phyloP scores from a whole-genome alignment of 2,797 vertebrate species.

The Pempheris klunzingeri region DNA sequence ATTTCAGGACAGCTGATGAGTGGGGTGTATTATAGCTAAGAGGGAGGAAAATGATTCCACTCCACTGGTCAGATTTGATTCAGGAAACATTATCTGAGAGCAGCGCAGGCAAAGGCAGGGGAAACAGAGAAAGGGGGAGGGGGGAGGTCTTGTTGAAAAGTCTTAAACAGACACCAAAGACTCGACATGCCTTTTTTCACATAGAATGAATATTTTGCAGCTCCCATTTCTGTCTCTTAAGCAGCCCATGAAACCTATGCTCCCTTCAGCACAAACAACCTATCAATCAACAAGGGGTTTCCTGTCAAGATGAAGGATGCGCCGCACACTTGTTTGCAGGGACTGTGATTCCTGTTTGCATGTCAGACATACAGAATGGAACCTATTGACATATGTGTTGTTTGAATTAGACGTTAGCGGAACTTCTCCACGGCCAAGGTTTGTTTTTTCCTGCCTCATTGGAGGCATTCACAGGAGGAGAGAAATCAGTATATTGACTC shows the following conservation, averaged over 20 bases:
- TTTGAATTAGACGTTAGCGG: slow-evolving; percentile 48
- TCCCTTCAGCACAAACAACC: slow-evolving; percentile 67
- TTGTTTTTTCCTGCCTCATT: slow-evolving; percentile 5
- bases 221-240: slow-evolving; percentile 45
- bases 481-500: slow-evolving; percentile 19
- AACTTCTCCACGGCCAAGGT: slow-evolving; percentile 43
- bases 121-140: too few relatives aligned
- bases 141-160: slow-evolving; percentile 20
- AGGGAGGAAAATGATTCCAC: slow-evolving; percentile 49
- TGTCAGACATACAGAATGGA: slow-evolving; percentile 52
- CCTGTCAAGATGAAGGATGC: slow-evolving; percentile 63
- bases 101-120: slow-evolving; percentile 6
- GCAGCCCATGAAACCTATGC: slow-evolving; percentile 28
- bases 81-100: slow-evolving; percentile 46
- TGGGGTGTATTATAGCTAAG: slow-evolving; percentile 34
- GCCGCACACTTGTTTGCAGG: slow-evolving; percentile 41
- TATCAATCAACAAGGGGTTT: slow-evolving; percentile 63
- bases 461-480: slow-evolving; percentile 17
- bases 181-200: slow-evolving; percentile 65
- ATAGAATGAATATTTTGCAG: slow-evolving; percentile 54
- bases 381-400: slow-evolving; percentile 55
- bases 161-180: slow-evolving; percentile 70
- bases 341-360: slow-evolving; percentile 65
- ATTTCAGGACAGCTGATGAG: slow-evolving; percentile 44
- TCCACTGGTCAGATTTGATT: slow-evolving; percentile 51